phyloP scores from a whole-genome alignment of 1,140 invertebrate species.

The Dufourea novaeangliae region DNA sequence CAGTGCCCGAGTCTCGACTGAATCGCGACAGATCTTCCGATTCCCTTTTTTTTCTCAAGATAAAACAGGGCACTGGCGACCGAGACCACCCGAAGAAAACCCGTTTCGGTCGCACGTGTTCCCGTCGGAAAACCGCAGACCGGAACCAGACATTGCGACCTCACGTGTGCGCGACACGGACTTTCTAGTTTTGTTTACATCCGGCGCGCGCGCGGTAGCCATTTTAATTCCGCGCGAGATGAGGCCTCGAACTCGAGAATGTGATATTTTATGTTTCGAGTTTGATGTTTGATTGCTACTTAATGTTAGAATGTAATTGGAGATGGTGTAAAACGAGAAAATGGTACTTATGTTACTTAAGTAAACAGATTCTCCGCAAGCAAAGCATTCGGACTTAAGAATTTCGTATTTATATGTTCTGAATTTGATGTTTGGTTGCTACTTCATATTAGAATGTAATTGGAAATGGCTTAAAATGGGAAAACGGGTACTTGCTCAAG shows the following conservation, averaged over 20 bases:
- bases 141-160: conserved; percentile 63
- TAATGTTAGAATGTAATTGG: too few species aligned
- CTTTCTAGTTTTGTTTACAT: conserved; percentile 51
- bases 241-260: background rate
- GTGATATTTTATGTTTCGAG: too few species aligned
- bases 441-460: too few species aligned
- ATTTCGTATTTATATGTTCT: too few species aligned
- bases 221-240: conserved; percentile 36
- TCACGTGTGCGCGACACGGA: conserved; percentile 35
- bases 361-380: too few species aligned
- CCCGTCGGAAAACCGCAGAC: conserved; percentile 66
- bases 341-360: too few species aligned
- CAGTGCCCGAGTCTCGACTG: background rate
- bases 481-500: too few species aligned
- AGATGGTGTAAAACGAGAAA: too few species aligned
- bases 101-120: conserved; percentile 62
- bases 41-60: conserved; percentile 57
- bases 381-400: too few species aligned
- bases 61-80: conserved; percentile 42
- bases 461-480: too few species aligned
- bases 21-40: conserved; percentile 45
- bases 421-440: too few species aligned
- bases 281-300: too few species aligned
- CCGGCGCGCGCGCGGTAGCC: conserved; percentile 18
- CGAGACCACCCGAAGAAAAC: conserved; percentile 59